Percentiles rank a stretch among this genome's conserved stretches.
These are phyloP conservation scores for Phrynosoma blainvillii DNA, from an alignment of 2,113 vertebrate genomes.

Conservation along the genomic window DNA sequence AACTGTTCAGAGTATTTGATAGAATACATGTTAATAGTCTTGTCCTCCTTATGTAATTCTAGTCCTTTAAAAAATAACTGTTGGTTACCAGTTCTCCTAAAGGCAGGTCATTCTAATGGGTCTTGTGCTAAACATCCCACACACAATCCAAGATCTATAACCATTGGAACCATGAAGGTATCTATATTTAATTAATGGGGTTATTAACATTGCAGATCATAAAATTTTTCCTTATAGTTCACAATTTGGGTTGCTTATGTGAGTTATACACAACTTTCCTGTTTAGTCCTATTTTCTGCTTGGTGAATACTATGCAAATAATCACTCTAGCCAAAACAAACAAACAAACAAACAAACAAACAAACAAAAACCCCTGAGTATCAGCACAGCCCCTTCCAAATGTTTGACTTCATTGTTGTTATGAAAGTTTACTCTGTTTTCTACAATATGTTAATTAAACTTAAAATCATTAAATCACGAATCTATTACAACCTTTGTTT, in stretches of 20 bases:
- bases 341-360: no score
- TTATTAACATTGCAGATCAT: neutral
- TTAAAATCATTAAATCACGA: slow-evolving; percentile 6
- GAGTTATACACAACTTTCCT: neutral
- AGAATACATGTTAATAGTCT: neutral
- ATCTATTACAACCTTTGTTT: slow-evolving; percentile 28
- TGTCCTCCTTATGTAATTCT: neutral
- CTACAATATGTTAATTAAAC: neutral
- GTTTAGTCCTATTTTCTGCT: neutral
- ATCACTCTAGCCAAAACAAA: neutral
- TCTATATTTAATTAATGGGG: neutral
- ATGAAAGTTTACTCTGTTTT: neutral
- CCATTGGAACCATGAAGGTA: neutral
- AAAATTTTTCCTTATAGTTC: neutral
- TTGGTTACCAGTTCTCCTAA: neutral
- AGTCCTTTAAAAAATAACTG: neutral
- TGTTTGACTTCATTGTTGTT: neutral
- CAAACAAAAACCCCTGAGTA: neutral
- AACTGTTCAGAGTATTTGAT: neutral
- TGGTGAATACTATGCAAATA: neutral
- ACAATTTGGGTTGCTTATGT: neutral
- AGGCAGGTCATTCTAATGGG: neutral
- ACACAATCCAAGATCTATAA: neutral
- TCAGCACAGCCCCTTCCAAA: neutral
- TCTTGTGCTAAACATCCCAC: neutral